Evolutionary conservation across 2,888 invertebrate genomes (phyloP), one percentile per base, ranked within the genome.

Genomic region (Nephrotoma appendiculata): DNA sequence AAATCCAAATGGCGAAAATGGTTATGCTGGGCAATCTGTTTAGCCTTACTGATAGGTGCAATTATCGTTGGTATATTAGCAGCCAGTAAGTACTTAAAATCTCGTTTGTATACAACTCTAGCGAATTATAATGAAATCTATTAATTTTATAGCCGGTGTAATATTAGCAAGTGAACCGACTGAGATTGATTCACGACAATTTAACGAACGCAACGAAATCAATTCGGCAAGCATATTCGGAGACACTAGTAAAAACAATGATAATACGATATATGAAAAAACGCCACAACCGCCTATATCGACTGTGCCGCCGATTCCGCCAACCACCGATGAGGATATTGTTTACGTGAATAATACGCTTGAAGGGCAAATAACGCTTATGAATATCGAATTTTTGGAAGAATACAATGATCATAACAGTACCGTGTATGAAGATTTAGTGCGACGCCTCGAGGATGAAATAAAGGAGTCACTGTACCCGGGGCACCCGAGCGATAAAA

Each of bases 21-120:
- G 89, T 90, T 93, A 41, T 95, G 95, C 90, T 96, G 96, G 95
- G 93, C 94, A 43, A 92, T 95, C 87, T 94, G 95, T 88, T 92
- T 95, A 57, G 92, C 94, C 41, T 92, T 95, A 86, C 93, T 95
- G 31, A 93, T 94, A 15, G 93, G 94, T 71, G 93, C 94, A 42
- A 92, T 96, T 41, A 93, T 96, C 71, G 92, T 96, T 89, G 95
- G 95, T 88, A 95, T 95, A 88, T 92, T 96, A 89, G 95, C 95
- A 89, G 95, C 94, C 90, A 95, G 96, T 96, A 91, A 94, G 94
- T 93, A 31, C 31, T 31, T 88, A 86, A 88, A n/a, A 42, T 7
- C 3, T 84, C 5, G 2, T 71, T 11, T 71, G 0, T 71, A 52
- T 5, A 7, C 5, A 9, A 11, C 31, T 9, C 31, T 31, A 48